Percentiles rank a stretch among this genome's conserved stretches.
phyloP scores from a whole-genome alignment of 1,140 invertebrate species.

The Eupeodes corollae region DNA sequence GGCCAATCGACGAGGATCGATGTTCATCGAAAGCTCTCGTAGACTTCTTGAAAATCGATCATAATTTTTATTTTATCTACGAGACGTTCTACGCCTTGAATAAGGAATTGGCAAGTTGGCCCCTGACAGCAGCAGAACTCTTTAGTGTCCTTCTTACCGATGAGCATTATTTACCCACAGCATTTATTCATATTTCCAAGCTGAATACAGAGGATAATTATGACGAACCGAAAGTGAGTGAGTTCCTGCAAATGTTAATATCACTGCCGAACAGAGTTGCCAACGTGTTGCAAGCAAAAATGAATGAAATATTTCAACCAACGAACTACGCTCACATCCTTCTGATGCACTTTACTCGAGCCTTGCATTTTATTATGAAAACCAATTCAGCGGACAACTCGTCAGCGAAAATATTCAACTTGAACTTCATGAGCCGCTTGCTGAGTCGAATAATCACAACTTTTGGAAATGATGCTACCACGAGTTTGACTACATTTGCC shows the following conservation, averaged over 20 bases:
- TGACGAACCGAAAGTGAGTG: constrained; percentile 21
- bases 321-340: constrained; percentile 48
- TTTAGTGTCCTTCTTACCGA: constrained; percentile 16
- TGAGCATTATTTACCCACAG: constrained; percentile 15
- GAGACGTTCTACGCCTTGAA: constrained; percentile 18
- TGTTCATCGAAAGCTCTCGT: constrained; percentile 10
- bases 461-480: constrained; percentile 25
- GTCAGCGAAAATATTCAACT: constrained; percentile 30
- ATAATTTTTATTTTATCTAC: constrained; percentile 15
- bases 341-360: constrained; percentile 45
- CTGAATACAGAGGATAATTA: constrained; percentile 3
- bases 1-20: constrained; percentile 33
- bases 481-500: constrained; percentile 29
- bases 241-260: constrained; percentile 47
- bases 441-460: constrained; percentile 49
- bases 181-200: constrained; percentile 18
- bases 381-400: constrained; percentile 16
- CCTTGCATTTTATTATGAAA: constrained; percentile 42
- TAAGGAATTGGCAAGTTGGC: constrained; percentile 9
- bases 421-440: constrained; percentile 41
- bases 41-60: constrained; percentile 28
- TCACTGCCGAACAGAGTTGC: constrained; percentile 55
- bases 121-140: constrained; percentile 4
- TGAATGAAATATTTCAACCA: constrained; percentile 45
- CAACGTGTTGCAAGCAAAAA: constrained; percentile 46